Conservation (phyloP, 2,888 invertebrate genomes). For the Sinotaia quadrata region DNA sequence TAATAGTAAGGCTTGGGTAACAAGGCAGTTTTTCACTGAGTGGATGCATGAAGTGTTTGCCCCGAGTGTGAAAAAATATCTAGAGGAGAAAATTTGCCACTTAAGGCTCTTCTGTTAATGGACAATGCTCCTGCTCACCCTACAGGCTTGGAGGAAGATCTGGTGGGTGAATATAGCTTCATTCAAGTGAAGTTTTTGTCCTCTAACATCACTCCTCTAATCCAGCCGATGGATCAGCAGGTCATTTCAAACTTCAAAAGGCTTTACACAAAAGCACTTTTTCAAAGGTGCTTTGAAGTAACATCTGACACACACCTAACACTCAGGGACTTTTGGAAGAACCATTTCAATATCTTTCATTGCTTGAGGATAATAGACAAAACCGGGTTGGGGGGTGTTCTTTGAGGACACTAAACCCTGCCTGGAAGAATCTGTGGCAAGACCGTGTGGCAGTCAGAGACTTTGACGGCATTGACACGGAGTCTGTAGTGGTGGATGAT, state of each 20-base stretch:
- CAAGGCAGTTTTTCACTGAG: constrained; percentile 14
- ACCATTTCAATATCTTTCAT: not conserved
- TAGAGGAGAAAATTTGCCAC: constrained; percentile 3
- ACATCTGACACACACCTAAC: not conserved
- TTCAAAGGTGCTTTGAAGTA: not conserved
- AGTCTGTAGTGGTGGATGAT: not conserved
- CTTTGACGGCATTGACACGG: not conserved
- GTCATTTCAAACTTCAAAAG: too few species aligned
- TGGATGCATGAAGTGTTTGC: constrained; percentile 8
- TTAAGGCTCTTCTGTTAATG: constrained; percentile 9
- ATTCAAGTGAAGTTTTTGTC: not conserved
- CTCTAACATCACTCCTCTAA: not conserved
- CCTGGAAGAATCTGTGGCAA: not conserved
- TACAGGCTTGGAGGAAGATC: not conserved
- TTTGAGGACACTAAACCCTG: not conserved
- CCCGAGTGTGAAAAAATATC: constrained; percentile 14
- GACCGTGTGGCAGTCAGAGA: not conserved
- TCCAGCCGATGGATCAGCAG: not conserved
- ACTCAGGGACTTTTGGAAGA: not conserved
- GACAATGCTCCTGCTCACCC: constrained; percentile 23
- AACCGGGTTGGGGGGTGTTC: not conserved
- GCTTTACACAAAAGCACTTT: not conserved
- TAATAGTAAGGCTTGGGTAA: constrained; percentile 23
- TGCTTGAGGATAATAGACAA: not conserved
- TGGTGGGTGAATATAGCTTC: not conserved